These are phyloP conservation scores for Chloropsis hardwickii DNA, from an alignment of 2,113 vertebrate genomes.

Conservation along the genomic window DNA sequence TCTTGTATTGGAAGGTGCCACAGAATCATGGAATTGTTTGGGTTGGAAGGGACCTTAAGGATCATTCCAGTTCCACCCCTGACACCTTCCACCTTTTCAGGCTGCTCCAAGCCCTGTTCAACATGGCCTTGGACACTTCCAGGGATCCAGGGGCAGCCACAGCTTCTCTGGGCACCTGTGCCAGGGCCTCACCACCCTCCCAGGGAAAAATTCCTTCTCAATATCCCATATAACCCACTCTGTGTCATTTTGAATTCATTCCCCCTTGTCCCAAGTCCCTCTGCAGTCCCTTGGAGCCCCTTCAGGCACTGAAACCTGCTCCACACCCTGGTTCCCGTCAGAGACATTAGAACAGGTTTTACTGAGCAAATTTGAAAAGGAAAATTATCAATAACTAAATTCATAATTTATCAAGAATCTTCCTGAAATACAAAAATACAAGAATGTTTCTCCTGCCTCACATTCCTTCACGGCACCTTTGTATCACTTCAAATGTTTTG, in stretches of 20 bases:
- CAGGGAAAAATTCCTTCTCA: not conserved
- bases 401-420: not conserved
- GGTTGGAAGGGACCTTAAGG: not conserved
- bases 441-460: not conserved
- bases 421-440: not conserved
- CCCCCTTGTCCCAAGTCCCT: not conserved
- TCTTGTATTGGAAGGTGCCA: rapidly evolving
- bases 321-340: rapidly evolving
- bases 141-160: not conserved
- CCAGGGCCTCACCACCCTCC: rapidly evolving
- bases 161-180: not conserved
- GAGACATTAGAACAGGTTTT: not conserved
- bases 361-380: not conserved
- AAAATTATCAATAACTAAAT: not conserved
- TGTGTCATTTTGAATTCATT: not conserved
- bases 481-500: not conserved
- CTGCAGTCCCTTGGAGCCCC: not conserved
- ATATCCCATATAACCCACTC: not conserved
- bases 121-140: rapidly evolving
- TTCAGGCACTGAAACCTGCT: not conserved
- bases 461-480: not conserved
- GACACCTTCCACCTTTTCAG: rapidly evolving
- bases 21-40: not conserved
- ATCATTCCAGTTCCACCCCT: rapidly evolving
- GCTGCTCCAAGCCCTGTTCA: rapidly evolving